A percentile compares a stretch with the other conserved stretches of the same genome.
Conservation (phyloP, 2,888 invertebrate genomes). For the Omphaloscelis lunosa region DNA sequence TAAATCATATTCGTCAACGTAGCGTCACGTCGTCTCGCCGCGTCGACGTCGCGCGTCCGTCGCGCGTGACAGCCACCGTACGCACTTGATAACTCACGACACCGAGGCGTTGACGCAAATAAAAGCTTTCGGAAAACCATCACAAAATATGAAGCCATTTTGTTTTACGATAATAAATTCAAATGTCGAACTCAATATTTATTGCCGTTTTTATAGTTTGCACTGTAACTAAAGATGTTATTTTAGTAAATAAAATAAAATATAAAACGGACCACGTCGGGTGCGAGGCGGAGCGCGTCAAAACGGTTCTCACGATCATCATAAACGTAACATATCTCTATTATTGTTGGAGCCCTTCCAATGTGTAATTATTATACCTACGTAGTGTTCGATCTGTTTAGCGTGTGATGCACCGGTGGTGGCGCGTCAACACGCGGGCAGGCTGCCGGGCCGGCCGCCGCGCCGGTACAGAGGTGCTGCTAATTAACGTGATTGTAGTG, state of each 20-base stretch:
- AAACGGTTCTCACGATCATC: constrained; percentile 75
- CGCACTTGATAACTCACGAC: constrained; percentile 62
- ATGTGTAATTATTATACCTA: constrained; percentile 74
- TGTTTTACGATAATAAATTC: constrained; percentile 78
- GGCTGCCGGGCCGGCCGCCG: constrained; percentile 14
- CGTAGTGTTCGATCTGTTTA: constrained; percentile 66
- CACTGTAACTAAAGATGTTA: constrained; percentile 83
- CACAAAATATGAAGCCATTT: constrained; percentile 70
- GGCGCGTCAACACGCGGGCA: constrained; percentile 11
- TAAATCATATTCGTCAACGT: constrained; percentile 69
- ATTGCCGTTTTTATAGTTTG: constrained; percentile 78
- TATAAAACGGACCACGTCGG: constrained; percentile 61
- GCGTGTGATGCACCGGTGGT: constrained; percentile 61
- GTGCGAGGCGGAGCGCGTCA: constrained; percentile 69
- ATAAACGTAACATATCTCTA: constrained; percentile 77
- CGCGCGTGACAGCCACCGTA: constrained; percentile 29
- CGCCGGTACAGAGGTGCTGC: constrained; percentile 28
- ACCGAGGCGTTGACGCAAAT: constrained; percentile 67
- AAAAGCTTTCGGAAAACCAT: constrained; percentile 65
- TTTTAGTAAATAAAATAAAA: constrained; percentile 85
- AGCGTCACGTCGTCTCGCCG: constrained; percentile 36
- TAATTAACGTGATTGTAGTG: constrained; percentile 64
- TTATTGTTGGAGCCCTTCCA: constrained; percentile 85
- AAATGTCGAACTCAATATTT: constrained; percentile 79
- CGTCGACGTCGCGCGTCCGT: constrained; percentile 26